A percentile compares a stretch with the other conserved stretches of the same genome.
Conservation (phyloP, 2,888 invertebrate genomes). For the Arge pagana region DNA sequence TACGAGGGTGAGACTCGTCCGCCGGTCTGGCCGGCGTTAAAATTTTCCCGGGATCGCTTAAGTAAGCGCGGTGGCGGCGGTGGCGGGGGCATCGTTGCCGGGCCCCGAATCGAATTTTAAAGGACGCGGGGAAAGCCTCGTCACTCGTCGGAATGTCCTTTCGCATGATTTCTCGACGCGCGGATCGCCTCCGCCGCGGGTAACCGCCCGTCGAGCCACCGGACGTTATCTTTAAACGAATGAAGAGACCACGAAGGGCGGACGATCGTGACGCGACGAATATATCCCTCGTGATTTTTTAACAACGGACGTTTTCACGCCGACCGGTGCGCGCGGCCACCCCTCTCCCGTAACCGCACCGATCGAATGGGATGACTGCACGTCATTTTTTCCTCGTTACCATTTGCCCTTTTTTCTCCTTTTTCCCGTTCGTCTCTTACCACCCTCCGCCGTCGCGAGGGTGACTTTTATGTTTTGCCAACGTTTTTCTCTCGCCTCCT, state of each 20-base stretch:
- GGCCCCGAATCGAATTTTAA: too few relatives aligned
- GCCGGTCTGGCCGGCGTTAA: too few relatives aligned
- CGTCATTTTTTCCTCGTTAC: background rate
- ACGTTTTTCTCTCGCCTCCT: too few relatives aligned
- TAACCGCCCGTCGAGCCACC: constrained; percentile 18
- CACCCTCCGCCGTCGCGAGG: too few relatives aligned
- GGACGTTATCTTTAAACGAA: constrained; percentile 16
- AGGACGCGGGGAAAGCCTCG: too few relatives aligned
- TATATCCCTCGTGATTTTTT: constrained; percentile 48
- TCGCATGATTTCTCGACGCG: background rate
- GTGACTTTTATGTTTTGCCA: too few relatives aligned
- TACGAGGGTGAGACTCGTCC: too few relatives aligned
- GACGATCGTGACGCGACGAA: constrained; percentile 38
- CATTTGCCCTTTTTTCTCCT: background rate
- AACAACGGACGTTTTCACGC: constrained; percentile 42
- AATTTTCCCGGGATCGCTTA: too few relatives aligned
- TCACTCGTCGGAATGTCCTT: too few relatives aligned
- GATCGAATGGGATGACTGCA: constrained; percentile 1
- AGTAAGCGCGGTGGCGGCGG: too few relatives aligned
- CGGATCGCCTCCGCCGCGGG: constrained; percentile 1
- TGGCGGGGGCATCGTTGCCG: too few relatives aligned
- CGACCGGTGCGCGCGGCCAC: constrained; percentile 12
- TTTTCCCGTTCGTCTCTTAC: too few relatives aligned
- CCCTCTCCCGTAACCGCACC: background rate
- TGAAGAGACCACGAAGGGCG: constrained; percentile 12